Evolutionary conservation across 2,888 invertebrate species (phyloP).

Genomic region (Dryomyza anilis): DNA sequence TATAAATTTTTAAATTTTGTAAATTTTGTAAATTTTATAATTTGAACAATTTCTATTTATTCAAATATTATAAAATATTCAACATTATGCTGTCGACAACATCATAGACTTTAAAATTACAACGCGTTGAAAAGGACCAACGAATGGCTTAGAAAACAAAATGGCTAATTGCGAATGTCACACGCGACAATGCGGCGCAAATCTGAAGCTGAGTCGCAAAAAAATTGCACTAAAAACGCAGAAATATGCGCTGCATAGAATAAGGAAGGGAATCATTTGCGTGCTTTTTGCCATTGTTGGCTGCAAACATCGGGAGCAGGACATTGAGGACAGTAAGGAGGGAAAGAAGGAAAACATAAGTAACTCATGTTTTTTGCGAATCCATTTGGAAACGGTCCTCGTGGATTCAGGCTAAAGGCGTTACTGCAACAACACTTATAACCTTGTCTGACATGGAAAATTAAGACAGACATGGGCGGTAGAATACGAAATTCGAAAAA

Average conservation of each 20-base stretch:
- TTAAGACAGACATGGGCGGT: not conserved
- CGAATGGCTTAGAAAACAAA: not conserved
- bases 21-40: not conserved
- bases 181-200: not conserved
- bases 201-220: no score
- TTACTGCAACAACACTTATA: not conserved
- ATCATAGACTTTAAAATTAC: no score
- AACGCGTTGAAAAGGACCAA: no score
- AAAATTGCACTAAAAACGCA: no score
- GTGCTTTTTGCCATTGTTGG: not conserved
- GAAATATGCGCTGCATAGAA: no score
- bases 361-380: not conserved
- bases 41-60: no score
- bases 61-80: no score
- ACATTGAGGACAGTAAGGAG: not conserved
- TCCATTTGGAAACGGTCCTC: no score
- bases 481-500: no score
- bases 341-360: not conserved
- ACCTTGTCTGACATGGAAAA: not conserved
- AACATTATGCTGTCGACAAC: no score
- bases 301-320: not conserved
- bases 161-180: not conserved
- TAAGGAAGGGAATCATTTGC: no score
- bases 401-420: no score
- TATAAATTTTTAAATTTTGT: not conserved